Percentiles rank a stretch among this genome's conserved stretches.
phyloP scores from a whole-genome alignment of 2,113 vertebrate genomes.

The Talpa occidentalis region DNA sequence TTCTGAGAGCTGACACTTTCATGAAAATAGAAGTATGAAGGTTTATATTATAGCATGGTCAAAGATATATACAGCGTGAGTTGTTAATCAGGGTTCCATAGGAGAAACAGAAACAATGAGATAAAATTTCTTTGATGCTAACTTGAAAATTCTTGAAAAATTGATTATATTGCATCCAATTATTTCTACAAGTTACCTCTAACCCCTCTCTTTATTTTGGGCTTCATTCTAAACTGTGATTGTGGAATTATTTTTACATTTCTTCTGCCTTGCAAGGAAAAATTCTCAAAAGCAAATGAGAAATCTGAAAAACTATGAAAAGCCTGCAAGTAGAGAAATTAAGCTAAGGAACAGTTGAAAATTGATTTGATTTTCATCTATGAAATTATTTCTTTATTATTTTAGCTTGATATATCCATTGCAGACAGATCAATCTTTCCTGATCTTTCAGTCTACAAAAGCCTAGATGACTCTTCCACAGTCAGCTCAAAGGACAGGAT shows the following conservation, averaged over 20 bases:
- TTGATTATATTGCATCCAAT: neutral
- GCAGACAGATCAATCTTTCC: neutral
- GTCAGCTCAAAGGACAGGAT: neutral
- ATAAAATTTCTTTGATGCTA: neutral
- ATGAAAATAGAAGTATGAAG: too few relatives aligned
- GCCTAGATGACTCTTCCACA: neutral
- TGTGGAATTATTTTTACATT: neutral
- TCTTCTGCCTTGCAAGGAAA: neutral
- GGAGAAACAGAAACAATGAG: neutral
- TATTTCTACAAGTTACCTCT: neutral
- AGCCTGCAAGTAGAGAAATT: neutral
- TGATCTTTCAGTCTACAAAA: neutral
- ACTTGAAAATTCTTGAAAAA: neutral
- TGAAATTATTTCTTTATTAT: constrained; percentile 5
- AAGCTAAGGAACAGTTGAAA: neutral
- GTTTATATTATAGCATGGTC: too few relatives aligned
- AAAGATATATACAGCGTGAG: neutral
- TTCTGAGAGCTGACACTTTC: too few relatives aligned
- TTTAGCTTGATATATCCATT: neutral
- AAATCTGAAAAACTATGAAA: neutral
- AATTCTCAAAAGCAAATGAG: neutral
- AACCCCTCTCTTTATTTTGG: neutral
- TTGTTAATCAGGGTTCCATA: too few relatives aligned
- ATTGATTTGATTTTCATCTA: constrained; percentile 17
- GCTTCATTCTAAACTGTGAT: neutral